Conservation (phyloP, 1,140 invertebrate species). For the Cydia pomonella region DNA sequence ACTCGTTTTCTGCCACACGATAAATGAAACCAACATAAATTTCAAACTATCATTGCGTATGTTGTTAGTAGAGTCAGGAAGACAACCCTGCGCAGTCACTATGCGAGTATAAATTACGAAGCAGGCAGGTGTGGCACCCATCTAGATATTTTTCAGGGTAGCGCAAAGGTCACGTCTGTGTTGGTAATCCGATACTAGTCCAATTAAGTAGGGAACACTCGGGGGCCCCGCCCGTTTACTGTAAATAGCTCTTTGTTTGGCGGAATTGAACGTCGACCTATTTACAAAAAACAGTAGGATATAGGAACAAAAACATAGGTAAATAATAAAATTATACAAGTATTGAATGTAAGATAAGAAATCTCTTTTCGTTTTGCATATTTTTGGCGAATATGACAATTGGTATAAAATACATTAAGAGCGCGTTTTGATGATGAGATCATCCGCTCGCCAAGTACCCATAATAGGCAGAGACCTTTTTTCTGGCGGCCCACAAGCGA, state of each 20-base stretch:
- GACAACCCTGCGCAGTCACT: constrained; percentile 4
- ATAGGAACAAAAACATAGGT: neutral
- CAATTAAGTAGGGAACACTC: constrained; percentile 45
- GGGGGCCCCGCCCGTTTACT: constrained; percentile 35
- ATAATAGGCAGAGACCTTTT: constrained; percentile 45
- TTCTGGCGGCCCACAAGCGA: constrained; percentile 39
- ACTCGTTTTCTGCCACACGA: neutral
- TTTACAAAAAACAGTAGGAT: neutral
- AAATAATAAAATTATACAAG: neutral
- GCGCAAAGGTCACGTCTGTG: constrained; percentile 49
- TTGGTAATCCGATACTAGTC: constrained; percentile 45
- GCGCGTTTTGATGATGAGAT: constrained; percentile 44
- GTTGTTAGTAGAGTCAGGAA: neutral
- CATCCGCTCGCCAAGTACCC: constrained; percentile 43
- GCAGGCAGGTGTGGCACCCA: constrained; percentile 45
- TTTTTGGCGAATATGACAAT: constrained; percentile 13
- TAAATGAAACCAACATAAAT: neutral
- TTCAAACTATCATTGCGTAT: neutral
- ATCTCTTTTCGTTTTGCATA: neutral
- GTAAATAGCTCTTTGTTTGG: constrained; percentile 30
- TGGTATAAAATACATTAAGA: constrained; percentile 25
- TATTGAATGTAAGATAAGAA: neutral
- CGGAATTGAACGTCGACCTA: neutral
- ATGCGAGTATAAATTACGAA: constrained; percentile 36
- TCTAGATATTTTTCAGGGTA: constrained; percentile 37